Base-by-base conservation (phyloP, 2,888 invertebrate species). In the Globia sparganii region DNA sequence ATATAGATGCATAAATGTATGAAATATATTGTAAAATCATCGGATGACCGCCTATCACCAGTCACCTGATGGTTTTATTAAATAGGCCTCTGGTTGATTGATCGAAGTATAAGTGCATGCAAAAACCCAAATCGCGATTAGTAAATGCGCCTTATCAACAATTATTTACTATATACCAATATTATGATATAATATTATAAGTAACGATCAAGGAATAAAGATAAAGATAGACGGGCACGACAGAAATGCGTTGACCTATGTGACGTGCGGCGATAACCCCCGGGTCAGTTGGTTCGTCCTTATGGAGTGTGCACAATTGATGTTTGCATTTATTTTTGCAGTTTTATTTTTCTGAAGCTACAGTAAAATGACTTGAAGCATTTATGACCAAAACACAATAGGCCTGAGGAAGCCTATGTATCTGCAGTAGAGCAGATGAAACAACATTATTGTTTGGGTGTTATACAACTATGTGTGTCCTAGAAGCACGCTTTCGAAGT, bases 221-320 rank as follows among this genome's bases (percentile, higher is more conserved):
- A 93, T 93, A 92, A 88, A 90, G 91, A 90, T 92, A 92, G 89
- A 83, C 61, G 83, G 81, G 80, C 31, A 80, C 61, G 77, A 85
- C 88, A 92, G 87, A 92, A 92, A 93, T 92, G 93, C 92, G 88
- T 90, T 94, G 95, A 95, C 94, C 95, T 91, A 87, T 90, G 81
- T 75, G 88, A 86, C 85, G 81, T 75, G 72, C 59, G 62, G 53
- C 86, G 95, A 95, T 95, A 95, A 91, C 92, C 89, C 81, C 77
- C 87, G 81, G 91, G 90, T 91, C 92, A 88, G 80, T 86, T 90
- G 88, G 87, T 85, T 86, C 70, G 85, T 86, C 77, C 87, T 89
- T 88, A 88, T 86, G 80, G 85, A 83, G 75, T 82, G 78, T 86
- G 86, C 78, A 91, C 80, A 73, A 82, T 77, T 31, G 75, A 34